Conservation (phyloP, 2,888 invertebrate species). For the Macrosoma leucophasiata region DNA sequence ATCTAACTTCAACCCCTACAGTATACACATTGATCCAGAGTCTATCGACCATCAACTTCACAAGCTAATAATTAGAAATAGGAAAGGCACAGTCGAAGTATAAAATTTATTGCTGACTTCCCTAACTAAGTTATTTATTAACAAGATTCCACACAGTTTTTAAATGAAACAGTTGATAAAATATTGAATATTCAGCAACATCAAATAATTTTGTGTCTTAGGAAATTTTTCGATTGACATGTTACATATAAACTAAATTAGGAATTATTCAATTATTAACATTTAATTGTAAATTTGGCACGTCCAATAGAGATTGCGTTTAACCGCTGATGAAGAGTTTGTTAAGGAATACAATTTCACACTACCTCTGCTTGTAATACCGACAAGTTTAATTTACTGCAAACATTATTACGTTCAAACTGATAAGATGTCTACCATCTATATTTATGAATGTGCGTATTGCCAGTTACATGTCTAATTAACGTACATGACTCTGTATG, state of each 20-base stretch:
- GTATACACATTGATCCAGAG: slow-evolving; percentile 65
- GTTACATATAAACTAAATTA: neutral
- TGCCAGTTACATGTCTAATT: slow-evolving; percentile 59
- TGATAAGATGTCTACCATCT: slow-evolving; percentile 39
- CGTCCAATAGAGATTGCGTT: slow-evolving; percentile 43
- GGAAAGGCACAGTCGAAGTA: slow-evolving; percentile 76
- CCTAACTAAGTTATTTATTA: slow-evolving; percentile 58
- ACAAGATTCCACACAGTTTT: slow-evolving; percentile 38
- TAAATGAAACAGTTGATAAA: too few species aligned
- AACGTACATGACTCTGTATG: slow-evolving; percentile 63
- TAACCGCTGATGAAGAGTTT: too few species aligned
- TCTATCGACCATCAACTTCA: slow-evolving; percentile 58
- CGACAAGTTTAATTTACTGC: slow-evolving; percentile 26
- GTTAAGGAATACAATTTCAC: too few species aligned
- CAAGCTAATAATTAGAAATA: slow-evolving; percentile 73
- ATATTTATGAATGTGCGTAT: slow-evolving; percentile 61
- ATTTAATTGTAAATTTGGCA: slow-evolving; percentile 59
- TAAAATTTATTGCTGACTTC: slow-evolving; percentile 74
- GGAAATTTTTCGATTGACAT: too few species aligned
- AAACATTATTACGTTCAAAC: slow-evolving; percentile 31
- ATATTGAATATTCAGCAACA: too few species aligned
- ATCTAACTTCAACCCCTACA: slow-evolving; percentile 49
- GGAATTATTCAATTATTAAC: neutral
- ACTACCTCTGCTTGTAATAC: too few species aligned
- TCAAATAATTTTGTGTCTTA: too few species aligned